Percentiles rank a stretch among this genome's conserved stretches.
These are phyloP conservation scores for Spongilla lacustris DNA, from an alignment of 37 sponge, comb jelly and placozoan genomes.

Conservation along the genomic window DNA sequence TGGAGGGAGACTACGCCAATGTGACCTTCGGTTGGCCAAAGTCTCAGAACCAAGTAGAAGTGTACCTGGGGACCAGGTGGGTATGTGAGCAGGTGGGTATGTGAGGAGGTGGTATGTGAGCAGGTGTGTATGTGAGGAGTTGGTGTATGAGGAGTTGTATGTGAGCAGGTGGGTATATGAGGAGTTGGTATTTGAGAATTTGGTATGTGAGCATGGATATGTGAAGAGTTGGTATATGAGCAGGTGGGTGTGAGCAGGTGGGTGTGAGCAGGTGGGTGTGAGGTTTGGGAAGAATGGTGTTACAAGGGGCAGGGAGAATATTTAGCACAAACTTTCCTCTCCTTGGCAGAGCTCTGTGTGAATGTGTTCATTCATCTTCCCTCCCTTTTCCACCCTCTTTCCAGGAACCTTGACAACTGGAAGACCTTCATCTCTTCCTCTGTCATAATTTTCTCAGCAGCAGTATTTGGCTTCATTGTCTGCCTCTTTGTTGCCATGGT, in stretches of 20 bases:
- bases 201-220: too few species aligned
- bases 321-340: background rate
- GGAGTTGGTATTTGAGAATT: too few species aligned
- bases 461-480: slow-evolving; percentile 22
- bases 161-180: too few species aligned
- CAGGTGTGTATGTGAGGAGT: too few species aligned
- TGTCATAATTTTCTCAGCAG: slow-evolving; percentile 38
- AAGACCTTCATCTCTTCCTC: slow-evolving; percentile 31
- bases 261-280: too few species aligned
- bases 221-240: too few species aligned
- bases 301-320: background rate
- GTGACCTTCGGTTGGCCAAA: slow-evolving; percentile 35
- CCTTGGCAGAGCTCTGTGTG: background rate
- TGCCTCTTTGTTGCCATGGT: slow-evolving; percentile 38
- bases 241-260: too few species aligned
- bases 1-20: background rate
- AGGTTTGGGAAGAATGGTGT: too few species aligned
- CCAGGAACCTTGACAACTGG: slow-evolving; percentile 58
- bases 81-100: background rate
- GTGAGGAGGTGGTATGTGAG: too few species aligned
- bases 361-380: slow-evolving; percentile 2
- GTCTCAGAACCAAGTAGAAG: slow-evolving; percentile 9
- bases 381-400: slow-evolving; percentile 34
- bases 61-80: slow-evolving; percentile 47
- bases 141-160: too few species aligned